Evolutionary conservation across 2,113 vertebrate species (phyloP), one percentile per base, ranked within the genome.

Genomic region (Phalacrocorax aristotelis): DNA sequence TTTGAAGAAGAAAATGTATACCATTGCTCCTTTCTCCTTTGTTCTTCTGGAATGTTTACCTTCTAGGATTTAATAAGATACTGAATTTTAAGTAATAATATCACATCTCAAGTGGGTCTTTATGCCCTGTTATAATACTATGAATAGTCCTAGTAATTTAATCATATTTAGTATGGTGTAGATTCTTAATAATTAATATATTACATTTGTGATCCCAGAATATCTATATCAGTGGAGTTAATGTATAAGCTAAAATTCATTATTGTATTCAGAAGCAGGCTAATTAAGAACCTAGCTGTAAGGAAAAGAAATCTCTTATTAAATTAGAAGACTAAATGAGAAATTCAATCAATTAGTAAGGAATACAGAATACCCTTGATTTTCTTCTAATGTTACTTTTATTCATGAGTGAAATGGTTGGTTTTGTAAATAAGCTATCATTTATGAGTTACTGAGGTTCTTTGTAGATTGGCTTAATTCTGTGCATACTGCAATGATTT

Each of bases 371-470:
- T 64, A 77, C 9, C 15, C 82, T 92, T 48, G 1, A n/a, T 87
- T 74, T 87, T 80, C 11, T 81, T 65, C 44, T 68, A 65, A n/a
- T 69, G 18, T 7, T 77, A 22, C 16, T 74, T 83, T 81, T 62
- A 44, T 18, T 61, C 21, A 29, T 8, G 22, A 11, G 9, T 46
- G 30, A 74, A 87, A 51, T 0, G 0, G 5, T 4, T 0, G 0
- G 5, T 4, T 6, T 84, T 58, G 5, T 49, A 75, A 85, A 54
- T 49, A 14, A 83, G 5, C 34, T 82, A 32, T 60, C 23, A 55
- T 10, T 44, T 83, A 58, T 29, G 11, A 76, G 7, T 46, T 75
- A 15, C 27, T 76, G 16, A 46, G 6, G 4, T 64, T 44, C 34
- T 38, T 48, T 65, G 34, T 44, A 40, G 46, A n/a, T n/a, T 64